Base-by-base conservation (phyloP, 2,888 invertebrate species). In the Choreutis nemorana region DNA sequence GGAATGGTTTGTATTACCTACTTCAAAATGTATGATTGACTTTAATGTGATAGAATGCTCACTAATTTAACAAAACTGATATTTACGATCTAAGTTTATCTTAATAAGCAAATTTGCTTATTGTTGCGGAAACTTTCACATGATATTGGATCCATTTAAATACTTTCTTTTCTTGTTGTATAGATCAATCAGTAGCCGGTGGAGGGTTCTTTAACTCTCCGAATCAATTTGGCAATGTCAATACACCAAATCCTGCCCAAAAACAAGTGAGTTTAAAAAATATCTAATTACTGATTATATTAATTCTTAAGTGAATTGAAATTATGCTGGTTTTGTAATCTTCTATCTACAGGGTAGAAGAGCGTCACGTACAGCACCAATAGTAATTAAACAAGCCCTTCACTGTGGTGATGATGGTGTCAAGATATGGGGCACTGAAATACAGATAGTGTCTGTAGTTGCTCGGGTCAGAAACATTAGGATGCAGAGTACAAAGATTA, bases 361-460 rank as follows among this genome's bases (percentile, higher is more conserved):
- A 43, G 58, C 73, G 21, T 78, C 80, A 2, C 66, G 73, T 8
- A 79, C 79, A 6, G 79, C 80, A 6, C 80, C 80, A 2, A 60
- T 80, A 31, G 79, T 80, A 3, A 78, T 80, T 26, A 65, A 45
- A 36, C 80, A 80, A 53, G 79, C 79, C 6, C 45, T 80, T 12
- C 71, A 75, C 33, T 53, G 66, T 44, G 71, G 75, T 10, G 78
- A 77, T 44, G 79, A 80, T 38, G 79, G 79, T 29, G 45, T 80
- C 0, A 78, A 72, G 47, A 77, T 80, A 45, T 79, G 79, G 78
- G 79, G 79, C 14, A 73, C 73, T 9, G 79, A 79, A 35, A 63
- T 79, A 28, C 78, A 78, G 48, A 78, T 80, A 32, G 68, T 75
- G 1, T 65, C 57, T 3, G 45, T 80, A 36, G 64, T 80, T 5